Base-by-base conservation (phyloP, 1,140 invertebrate genomes). In the Mesaphorura yosii region DNA sequence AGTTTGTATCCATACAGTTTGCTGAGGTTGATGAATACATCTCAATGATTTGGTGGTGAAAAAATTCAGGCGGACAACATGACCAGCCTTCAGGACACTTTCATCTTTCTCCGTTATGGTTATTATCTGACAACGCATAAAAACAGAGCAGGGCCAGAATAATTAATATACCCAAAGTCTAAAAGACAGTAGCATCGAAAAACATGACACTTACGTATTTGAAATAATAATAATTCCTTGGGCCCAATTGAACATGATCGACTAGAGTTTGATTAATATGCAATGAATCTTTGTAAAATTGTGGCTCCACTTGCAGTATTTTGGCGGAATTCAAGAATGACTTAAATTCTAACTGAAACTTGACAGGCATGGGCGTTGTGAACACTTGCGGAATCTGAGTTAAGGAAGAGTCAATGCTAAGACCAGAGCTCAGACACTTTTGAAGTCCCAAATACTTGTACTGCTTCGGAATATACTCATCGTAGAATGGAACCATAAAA, bases 401-500 rank as follows among this genome's bases (percentile, higher is more conserved):
- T 15, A 59, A 34, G 14, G 58, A 51, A 6, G 44, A 28, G 19
- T 59, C 40, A 2, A 53, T n/a, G n/a, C 28, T 37, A 3, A 59
- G 12, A 20, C 7, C 38, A 3, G 58, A 55, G 4, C 51, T 59
- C 58, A 34, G 37, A 47, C 58, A 59, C 15, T 14, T 3, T 38
- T 34, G 17, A n/a, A 59, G 23, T 14, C 31, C 37, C 15, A 46
- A 46, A 10, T 46, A 15, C 22, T 38, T 20, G 28, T 45, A 39
- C 17, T 12, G 19, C 22, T 45, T 44, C 25, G 29, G 29, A 51
- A 41, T 51, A 23, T 48, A 55, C 51, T 49, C 52, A 20, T 52
- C n/a, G 31, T 39, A 55, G 29, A 59, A 59, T 3, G 51, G 40
- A 5, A 17, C 15, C 10, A 59, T 55, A 26, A 55, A 59, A n/a